Base-by-base conservation (phyloP, 2,888 invertebrate genomes). In the Drosophila algonquin region DNA sequence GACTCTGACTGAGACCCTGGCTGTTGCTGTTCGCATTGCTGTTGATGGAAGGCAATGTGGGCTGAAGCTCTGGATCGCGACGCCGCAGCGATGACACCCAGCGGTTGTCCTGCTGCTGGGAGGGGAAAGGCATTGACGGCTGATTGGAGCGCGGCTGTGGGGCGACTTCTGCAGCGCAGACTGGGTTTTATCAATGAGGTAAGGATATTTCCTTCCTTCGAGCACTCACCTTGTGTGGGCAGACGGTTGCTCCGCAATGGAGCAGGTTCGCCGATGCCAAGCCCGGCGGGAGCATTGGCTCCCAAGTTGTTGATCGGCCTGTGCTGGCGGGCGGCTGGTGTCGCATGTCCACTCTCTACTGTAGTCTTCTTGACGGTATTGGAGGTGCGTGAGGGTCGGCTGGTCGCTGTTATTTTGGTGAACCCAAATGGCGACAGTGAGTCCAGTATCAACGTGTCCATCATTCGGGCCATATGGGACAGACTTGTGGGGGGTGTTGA, bases 401-500 rank as follows among this genome's bases (percentile, higher is more conserved):
- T 93, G 9, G 94, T 93, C 63, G 93, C 92, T 44, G 94, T 94
- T 91, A 95, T 94, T 89, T 94, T 93, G 35, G 95, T 95, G 89
- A 94, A 95, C 47, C 94, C 94, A 85, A 94, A 95, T 30, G 95
- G 95, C 75, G 95, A 94, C 77, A 95, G 93, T 63, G 94, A 94
- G 81, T 95, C 95, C 64, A 94, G 92, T 91, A 95, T 94, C 90
- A 95, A 93, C 2, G 95, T 94, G 89, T 95, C 95, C 95, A 95
- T 95, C 95, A 95, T 95, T 57, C 95, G 93, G 56, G 95, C 95
- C 94, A 95, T 94, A 82, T 95, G 95, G 81, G 95, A 95, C 75
- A 95, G 93, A 50, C 93, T 93, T 51, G 91, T 91, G 14, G 94
- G 93, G 59, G 94, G 93, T 53, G 94, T 93, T 55, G 92, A 84